Evolutionary conservation across 1,140 invertebrate genomes (phyloP).

Genomic region (Habropoda laboriosa): DNA sequence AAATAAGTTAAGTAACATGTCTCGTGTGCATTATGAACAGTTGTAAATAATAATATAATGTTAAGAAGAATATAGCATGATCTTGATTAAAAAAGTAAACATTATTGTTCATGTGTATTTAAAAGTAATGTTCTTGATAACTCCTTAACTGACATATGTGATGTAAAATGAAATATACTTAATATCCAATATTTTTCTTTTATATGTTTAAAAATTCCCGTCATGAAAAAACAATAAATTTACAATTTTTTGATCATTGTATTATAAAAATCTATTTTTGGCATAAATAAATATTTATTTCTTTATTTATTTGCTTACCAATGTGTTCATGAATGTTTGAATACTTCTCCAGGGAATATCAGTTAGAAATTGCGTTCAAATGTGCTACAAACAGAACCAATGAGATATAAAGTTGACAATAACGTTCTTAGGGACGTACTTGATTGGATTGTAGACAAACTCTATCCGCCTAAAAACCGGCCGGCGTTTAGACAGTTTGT

Average conservation of each 20-base stretch:
- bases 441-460: slow-evolving; percentile 41
- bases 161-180: no score
- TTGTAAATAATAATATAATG: background rate
- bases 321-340: background rate
- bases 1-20: background rate
- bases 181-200: no score
- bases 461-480: slow-evolving; percentile 25
- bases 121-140: background rate
- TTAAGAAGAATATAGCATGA: background rate
- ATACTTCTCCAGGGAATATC: background rate
- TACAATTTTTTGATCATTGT: no score
- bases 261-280: background rate
- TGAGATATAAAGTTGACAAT: slow-evolving; percentile 27
- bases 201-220: no score
- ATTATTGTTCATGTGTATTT: background rate
- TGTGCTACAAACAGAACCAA: slow-evolving; percentile 22
- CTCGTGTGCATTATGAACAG: background rate
- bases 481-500: slow-evolving; percentile 41
- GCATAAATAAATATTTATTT: no score
- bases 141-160: no score
- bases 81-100: background rate
- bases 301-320: background rate
- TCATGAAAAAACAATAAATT: no score
- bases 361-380: slow-evolving; percentile 37
- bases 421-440: slow-evolving; percentile 32